Evolutionary conservation across 2,888 invertebrate species (phyloP).

Genomic region (Empis livida): DNA sequence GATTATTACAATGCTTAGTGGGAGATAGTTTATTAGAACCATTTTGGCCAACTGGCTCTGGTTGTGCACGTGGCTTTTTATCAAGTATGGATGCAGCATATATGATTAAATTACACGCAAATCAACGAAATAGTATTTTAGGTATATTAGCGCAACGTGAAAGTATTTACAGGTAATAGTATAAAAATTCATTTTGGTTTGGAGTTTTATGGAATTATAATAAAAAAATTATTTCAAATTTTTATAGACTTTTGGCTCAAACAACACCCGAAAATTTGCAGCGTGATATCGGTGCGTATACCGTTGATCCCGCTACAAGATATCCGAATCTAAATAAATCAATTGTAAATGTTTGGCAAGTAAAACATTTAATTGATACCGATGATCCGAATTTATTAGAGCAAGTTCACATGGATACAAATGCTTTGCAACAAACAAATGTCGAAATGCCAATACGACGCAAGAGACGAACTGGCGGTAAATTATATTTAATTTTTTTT

Average conservation of each 20-base stretch:
- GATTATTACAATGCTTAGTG: constrained; percentile 77
- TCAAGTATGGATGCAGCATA: constrained; percentile 94
- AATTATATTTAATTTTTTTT: constrained; percentile 6
- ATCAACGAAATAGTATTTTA: constrained; percentile 47
- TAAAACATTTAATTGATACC: constrained; percentile 55
- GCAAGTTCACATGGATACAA: constrained; percentile 37
- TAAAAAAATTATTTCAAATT: background rate
- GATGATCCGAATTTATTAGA: constrained; percentile 51
- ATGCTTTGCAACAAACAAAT: constrained; percentile 44
- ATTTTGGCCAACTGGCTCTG: constrained; percentile 99
- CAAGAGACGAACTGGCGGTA: constrained; percentile 33
- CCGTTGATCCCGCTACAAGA: constrained; percentile 73
- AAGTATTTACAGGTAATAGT: constrained; percentile 72
- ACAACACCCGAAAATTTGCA: constrained; percentile 94
- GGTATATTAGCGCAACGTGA: constrained; percentile 89
- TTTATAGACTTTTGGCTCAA: constrained; percentile 54
- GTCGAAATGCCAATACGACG: constrained; percentile 43
- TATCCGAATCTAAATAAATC: constrained; percentile 71
- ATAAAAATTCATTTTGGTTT: background rate
- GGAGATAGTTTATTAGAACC: constrained; percentile 95
- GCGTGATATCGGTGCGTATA: constrained; percentile 77
- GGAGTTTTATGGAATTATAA: background rate
- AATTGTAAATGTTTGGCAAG: constrained; percentile 64
- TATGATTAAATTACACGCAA: constrained; percentile 77
- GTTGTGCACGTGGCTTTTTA: constrained; percentile 93